These are phyloP conservation scores for Apoda limacodes DNA, from an alignment of 2,888 invertebrate genomes.

Conservation along the genomic window DNA sequence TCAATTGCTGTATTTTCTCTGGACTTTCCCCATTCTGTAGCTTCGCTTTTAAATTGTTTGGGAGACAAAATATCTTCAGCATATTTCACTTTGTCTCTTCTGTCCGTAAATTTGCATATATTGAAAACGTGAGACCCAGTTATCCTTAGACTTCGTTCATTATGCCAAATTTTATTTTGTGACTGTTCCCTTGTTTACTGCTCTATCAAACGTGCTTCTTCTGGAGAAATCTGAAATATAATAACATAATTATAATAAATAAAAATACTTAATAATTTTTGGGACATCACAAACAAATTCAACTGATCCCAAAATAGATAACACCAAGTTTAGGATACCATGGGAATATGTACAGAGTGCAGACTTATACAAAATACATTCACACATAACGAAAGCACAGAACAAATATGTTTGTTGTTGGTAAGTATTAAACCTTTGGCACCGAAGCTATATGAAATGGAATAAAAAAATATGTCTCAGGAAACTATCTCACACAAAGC, in stretches of 20 bases:
- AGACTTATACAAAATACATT: too few relatives aligned
- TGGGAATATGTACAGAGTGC: too few relatives aligned
- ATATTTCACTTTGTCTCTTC: constrained; percentile 5
- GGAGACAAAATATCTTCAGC: constrained; percentile 1
- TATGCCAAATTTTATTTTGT: constrained; percentile 11
- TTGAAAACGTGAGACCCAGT: constrained; percentile 1
- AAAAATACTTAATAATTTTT: constrained; percentile 4
- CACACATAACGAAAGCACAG: too few relatives aligned
- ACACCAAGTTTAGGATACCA: too few relatives aligned
- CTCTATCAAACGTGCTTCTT: constrained; percentile 8
- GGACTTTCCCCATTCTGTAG: not conserved
- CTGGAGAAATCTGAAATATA: constrained; percentile 3
- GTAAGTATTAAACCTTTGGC: too few relatives aligned
- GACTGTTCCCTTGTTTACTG: constrained; percentile 9
- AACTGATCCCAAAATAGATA: too few relatives aligned
- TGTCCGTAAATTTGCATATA: constrained; percentile 1
- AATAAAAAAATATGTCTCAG: constrained; percentile 2
- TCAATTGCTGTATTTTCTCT: constrained; percentile 1
- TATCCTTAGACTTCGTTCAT: constrained; percentile 10
- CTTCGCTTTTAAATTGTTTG: not conserved
- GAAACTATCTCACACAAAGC: constrained; percentile 4
- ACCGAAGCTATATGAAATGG: not conserved
- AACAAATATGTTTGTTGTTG: too few relatives aligned
- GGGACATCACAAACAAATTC: constrained; percentile 4
- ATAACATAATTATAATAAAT: too few relatives aligned